A percentile compares a stretch with the other conserved stretches of the same genome.
Evolutionary conservation across 2,888 invertebrate species (phyloP).

Genomic region (Gortyna flavago): DNA sequence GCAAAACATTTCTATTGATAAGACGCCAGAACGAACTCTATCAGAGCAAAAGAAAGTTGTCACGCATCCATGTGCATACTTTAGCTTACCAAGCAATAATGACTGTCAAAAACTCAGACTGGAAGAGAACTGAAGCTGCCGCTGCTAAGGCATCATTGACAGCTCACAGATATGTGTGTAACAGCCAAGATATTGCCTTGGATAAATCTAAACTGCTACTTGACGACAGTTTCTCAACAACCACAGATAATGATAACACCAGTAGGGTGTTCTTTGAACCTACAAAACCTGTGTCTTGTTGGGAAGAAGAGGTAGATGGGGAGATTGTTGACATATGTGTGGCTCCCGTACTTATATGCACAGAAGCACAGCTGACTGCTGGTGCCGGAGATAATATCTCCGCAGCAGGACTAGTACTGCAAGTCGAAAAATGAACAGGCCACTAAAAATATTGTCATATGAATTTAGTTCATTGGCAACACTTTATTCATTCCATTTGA

Average conservation of each 20-base stretch:
- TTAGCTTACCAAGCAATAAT: slow-evolving; percentile 96
- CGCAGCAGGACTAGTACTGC: slow-evolving; percentile 95
- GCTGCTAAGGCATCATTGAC: slow-evolving; percentile 95
- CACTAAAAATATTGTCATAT: slow-evolving; percentile 40
- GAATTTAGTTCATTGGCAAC: slow-evolving; percentile 49
- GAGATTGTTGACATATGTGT: slow-evolving; percentile 92
- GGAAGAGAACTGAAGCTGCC: slow-evolving; percentile 94
- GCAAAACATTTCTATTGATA: slow-evolving; percentile 91
- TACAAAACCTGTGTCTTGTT: slow-evolving; percentile 94
- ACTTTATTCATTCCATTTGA: slow-evolving; percentile 64
- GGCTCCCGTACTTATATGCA: slow-evolving; percentile 95
- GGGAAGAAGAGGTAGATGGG: slow-evolving; percentile 91
- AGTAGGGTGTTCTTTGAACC: slow-evolving; percentile 92
- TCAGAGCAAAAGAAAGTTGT: slow-evolving; percentile 90
- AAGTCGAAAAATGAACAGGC: slow-evolving; percentile 87
- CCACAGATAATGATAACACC: slow-evolving; percentile 87
- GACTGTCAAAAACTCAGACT: slow-evolving; percentile 91
- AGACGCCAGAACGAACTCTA: slow-evolving; percentile 82
- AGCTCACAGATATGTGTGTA: slow-evolving; percentile 95
- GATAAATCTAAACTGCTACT: slow-evolving; percentile 91
- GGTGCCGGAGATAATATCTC: slow-evolving; percentile 97
- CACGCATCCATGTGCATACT: slow-evolving; percentile 95
- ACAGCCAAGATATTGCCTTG: slow-evolving; percentile 90
- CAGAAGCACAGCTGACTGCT: slow-evolving; percentile 94
- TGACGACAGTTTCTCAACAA: slow-evolving; percentile 95